Base-by-base conservation (phyloP, 1,140 invertebrate genomes). In the Pachyrhynchus sulphureomaculatus region DNA sequence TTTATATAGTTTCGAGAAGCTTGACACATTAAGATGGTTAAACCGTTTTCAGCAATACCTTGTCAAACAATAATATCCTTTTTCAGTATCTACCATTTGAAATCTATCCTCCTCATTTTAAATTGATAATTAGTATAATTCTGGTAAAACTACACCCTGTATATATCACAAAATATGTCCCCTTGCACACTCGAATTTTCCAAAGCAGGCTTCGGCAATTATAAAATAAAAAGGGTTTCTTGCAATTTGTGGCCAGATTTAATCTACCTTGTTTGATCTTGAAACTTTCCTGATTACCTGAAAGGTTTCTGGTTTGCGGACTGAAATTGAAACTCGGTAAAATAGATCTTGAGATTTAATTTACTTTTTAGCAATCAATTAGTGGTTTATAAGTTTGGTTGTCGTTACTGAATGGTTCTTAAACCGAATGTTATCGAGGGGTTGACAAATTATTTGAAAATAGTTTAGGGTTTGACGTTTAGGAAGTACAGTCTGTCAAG, bases 281-380 rank as follows among this genome's bases (percentile, higher is more conserved):
- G 55, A 65, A 68, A 67, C 52, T 60, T 62, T 45, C 42, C 36
- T 53, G 62, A 67, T 69, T 68, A 69, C 68, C 68, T 69, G 68
- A 69, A 69, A 67, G 66, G 65, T 49, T 69, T 69, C 65, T 52
- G 53, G 65, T 69, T 68, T 51, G 49, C 29, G 32, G 54, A 29
- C 62, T 69, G 66, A 67, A 69, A 69, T 69, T 69, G 68, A 69
- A 68, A 65, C 68, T 68, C 57, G 51, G 59, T 51, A 32, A 65
- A 58, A 52, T 49, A 61, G 55, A 65, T 63, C 60, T 68, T 42
- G 59, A 57, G 63, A 62, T 58, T 58, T 58, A 58, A 51, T 63
- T 64, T 67, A 65, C 64, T 68, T 69, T 69, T 55, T 52, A 29
- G 65, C 53, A 68, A 67, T 67, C 63, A 67, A 69, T 69, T 69